These are phyloP conservation scores for Gyps fulvus DNA, from an alignment of 2,113 vertebrate genomes.

Conservation along the genomic window DNA sequence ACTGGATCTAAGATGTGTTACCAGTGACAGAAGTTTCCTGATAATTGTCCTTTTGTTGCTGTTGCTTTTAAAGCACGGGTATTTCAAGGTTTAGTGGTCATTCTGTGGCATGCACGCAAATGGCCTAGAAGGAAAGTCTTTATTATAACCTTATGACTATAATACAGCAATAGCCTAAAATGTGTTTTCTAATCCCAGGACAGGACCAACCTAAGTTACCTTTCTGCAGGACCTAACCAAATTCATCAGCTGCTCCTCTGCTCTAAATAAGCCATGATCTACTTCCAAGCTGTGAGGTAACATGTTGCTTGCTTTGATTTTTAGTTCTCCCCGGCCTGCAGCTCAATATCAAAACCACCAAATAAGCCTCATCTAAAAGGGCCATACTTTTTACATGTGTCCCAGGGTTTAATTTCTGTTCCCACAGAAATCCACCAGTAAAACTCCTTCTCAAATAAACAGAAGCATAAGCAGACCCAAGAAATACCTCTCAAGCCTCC, in stretches of 20 bases:
- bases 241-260: neutral
- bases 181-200: neutral
- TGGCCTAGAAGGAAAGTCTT: neutral
- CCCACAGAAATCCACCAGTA: neutral
- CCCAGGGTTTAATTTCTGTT: neutral
- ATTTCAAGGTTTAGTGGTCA: neutral
- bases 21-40: neutral
- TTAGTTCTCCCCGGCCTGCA: neutral
- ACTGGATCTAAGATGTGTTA: neutral
- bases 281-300: neutral
- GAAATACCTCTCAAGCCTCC: neutral
- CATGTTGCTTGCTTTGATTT: neutral
- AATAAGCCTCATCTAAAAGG: neutral
- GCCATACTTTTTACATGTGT: neutral
- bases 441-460: neutral
- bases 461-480: neutral
- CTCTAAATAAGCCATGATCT: neutral
- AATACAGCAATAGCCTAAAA: neutral
- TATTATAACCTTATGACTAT: neutral
- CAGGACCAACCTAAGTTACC: neutral
- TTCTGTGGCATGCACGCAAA: neutral
- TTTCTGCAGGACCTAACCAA: neutral
- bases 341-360: neutral
- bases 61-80: neutral
- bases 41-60: neutral